phyloP scores from a whole-genome alignment of 2,113 vertebrate species.

The Laticauda colubrina region DNA sequence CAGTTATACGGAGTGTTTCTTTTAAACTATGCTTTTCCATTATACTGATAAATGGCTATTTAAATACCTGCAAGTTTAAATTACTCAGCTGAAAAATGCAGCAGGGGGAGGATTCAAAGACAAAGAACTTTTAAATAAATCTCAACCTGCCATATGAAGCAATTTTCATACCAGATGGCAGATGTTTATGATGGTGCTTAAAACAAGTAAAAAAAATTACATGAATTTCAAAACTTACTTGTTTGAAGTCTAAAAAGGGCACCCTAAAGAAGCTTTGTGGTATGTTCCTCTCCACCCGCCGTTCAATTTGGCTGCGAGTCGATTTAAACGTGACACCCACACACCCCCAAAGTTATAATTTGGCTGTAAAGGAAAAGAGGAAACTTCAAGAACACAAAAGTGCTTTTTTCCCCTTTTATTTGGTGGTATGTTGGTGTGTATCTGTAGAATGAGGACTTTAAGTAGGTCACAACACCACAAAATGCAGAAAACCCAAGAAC shows the following conservation, averaged over 20 bases:
- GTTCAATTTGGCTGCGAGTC: conserved; percentile 24
- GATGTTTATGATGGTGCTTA: conserved; percentile 73
- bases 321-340: conserved; percentile 49
- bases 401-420: neutral
- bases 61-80: conserved; percentile 73
- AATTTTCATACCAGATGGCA: conserved; percentile 74
- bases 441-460: conserved; percentile 16
- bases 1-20: conserved; percentile 56
- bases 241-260: conserved; percentile 60
- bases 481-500: neutral
- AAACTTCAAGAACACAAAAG: conserved; percentile 43
- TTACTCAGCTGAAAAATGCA: conserved; percentile 66
- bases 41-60: conserved; percentile 71
- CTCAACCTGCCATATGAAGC: conserved; percentile 69
- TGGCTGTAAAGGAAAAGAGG: conserved; percentile 41
- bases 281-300: neutral
- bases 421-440: conserved; percentile 9
- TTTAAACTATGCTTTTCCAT: conserved; percentile 67
- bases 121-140: conserved; percentile 77
- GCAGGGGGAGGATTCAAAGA: conserved; percentile 67
- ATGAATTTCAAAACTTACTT: conserved; percentile 66
- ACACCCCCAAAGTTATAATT: conserved; percentile 36
- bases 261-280: conserved; percentile 48
- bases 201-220: conserved; percentile 71
- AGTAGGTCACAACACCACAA: neutral